Percentiles rank a stretch among this genome's conserved stretches.
Evolutionary conservation across 1,140 invertebrate species (phyloP).

Genomic region (Bacillus rossius): DNA sequence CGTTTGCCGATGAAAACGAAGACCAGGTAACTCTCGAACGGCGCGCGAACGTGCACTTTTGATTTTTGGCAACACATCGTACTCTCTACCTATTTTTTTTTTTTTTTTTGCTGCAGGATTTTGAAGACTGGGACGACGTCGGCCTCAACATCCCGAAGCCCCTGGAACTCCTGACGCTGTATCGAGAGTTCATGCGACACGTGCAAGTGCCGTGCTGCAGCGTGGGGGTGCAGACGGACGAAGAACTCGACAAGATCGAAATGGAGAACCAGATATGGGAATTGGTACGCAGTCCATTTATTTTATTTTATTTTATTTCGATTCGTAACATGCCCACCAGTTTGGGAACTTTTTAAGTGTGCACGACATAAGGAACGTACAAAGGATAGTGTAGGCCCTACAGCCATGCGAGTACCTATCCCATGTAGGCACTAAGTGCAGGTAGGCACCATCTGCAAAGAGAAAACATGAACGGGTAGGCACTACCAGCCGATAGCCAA

Average conservation of each 20-base stretch:
- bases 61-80: not conserved
- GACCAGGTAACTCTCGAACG: constrained; percentile 60
- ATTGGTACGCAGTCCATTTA: not conserved
- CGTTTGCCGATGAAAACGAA: constrained; percentile 89
- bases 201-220: constrained; percentile 35
- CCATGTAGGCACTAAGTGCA: too few relatives aligned
- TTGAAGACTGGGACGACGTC: constrained; percentile 93
- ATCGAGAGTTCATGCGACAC: constrained; percentile 58
- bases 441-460: too few relatives aligned
- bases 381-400: too few relatives aligned
- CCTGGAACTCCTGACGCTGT: constrained; percentile 67
- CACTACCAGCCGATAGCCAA: too few relatives aligned
- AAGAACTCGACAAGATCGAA: constrained; percentile 1
- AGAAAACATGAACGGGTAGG: too few relatives aligned
- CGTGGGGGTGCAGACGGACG: constrained; percentile 42
- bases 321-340: too few relatives aligned
- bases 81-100: not conserved
- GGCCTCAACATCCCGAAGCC: constrained; percentile 82
- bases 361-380: too few relatives aligned
- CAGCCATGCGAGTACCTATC: too few relatives aligned
- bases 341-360: too few relatives aligned
- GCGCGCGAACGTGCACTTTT: constrained; percentile 4
- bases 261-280: constrained; percentile 1
- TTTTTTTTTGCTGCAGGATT: constrained; percentile 55
- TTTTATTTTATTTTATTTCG: too few relatives aligned